Evolutionary conservation across 2,888 invertebrate species (phyloP), one percentile per base, ranked within the genome.

Genomic region (Spodoptera littoralis): DNA sequence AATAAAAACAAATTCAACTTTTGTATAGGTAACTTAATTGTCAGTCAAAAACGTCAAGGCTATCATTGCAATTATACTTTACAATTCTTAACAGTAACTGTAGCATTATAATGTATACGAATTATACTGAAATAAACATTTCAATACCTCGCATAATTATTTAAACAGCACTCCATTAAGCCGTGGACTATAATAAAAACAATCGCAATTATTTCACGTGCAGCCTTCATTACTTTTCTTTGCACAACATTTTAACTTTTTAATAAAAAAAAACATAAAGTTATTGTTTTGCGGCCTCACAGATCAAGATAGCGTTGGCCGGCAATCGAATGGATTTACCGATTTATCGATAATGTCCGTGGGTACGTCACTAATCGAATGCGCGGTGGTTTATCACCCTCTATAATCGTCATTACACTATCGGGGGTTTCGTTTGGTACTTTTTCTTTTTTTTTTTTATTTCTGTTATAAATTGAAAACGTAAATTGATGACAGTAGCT

Each of bases 331-430:
- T 87, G 73, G 73, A 74, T 73, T 73, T 70, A 70, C 75, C 86
- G 88, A 88, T 92, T 86, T 85, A 91, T 92, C 93, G 93, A 93
- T 93, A 93, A 88, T 80, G 88, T 87, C 87, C 74, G 65, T 75
- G 76, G 88, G 87, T 84, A 92, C 92, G 91, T 92, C 93, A 91
- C 93, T 93, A 93, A 88, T 92, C 90, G 90, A 88, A 86, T 84
- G 83, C 84, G 83, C 79, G 83, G 83, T 79, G 84, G 83, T 85
- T 88, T 93, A 93, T 93, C 93, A 87, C 85, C 85, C 88, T 88
- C 88, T 89, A 88, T 88, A 87, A 93, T 93, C 92, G 88, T 90
- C 89, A 91, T 90, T 91, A 87, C 80, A 79, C 75, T 79, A 79
- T 75, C 70, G 68, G 41, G 77, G 76, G 79, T 70, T 70, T 8